Evolutionary conservation across 2,113 vertebrate genomes (phyloP), one percentile per base, ranked within the genome.

Genomic region (Cyrtonyx montezumae): DNA sequence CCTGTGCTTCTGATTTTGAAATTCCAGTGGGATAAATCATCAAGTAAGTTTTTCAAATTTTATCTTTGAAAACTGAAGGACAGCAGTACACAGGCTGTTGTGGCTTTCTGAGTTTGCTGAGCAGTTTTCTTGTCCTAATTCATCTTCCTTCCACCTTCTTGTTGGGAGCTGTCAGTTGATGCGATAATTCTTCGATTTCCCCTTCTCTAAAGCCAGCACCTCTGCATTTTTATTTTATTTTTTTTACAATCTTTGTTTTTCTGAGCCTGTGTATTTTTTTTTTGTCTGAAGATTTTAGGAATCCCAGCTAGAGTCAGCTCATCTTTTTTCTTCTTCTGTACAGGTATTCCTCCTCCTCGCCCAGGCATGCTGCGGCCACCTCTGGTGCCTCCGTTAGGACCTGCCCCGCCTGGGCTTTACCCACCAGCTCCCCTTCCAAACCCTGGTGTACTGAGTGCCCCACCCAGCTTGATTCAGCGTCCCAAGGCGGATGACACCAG

Each of bases 291-390:
- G 7, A 49, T 9, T 71, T 83, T 46, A 32, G 23, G 75, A 56
- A 61, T 78, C 12, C 7, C 9, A n/a, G 26, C 7, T 56, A 48
- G 21, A 79, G 26, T 63, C 43, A 51, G 28, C 32, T 90, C 11
- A 19, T 4, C 3, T 17, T 92, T 88, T n/a, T 56, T 69, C 26
- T 74, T 79, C 25, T 62, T 32, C 49, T 32, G 28, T 71, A 2
- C 83, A 99, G 99, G 99, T 69, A 99, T 99, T 49, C 99, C 99
- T 51, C 99, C 99, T 66, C 99, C 99, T 94, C 99, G 99, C 11
- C 99, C 99, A 9, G 98, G 98, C 76, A 98, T 98, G 98, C 95
- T 98, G 98, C 96, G 98, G 96, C 95, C 99, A 56, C 86, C 99
- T 82, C 71, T 98, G 98, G 95, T 98, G 97, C 63, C 99, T 98